These are phyloP conservation scores for Hemicordylus capensis DNA, from an alignment of 2,113 vertebrate species.

Conservation along the genomic window DNA sequence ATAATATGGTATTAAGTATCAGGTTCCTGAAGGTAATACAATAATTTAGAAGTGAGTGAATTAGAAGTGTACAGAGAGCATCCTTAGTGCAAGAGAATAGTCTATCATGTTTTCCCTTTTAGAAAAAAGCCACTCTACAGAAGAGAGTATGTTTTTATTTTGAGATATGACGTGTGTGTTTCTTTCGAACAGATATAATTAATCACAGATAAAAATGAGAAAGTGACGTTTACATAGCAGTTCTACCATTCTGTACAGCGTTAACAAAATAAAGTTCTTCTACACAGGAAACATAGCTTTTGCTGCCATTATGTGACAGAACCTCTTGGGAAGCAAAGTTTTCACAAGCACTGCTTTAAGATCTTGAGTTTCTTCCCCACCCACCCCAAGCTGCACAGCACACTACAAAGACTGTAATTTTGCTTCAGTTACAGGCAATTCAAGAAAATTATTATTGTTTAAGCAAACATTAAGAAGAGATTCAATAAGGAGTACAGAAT, in stretches of 20 bases:
- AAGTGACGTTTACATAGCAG: not conserved
- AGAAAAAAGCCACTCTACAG: slow-evolving; percentile 40
- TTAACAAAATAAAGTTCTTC: not conserved
- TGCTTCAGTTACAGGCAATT: not conserved
- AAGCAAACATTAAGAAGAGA: not conserved
- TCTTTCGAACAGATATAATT: not conserved
- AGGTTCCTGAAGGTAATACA: no score
- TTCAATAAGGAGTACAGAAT: not conserved
- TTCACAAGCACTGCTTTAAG: not conserved
- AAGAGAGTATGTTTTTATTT: slow-evolving; percentile 32
- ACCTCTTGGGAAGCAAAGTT: slow-evolving; percentile 1
- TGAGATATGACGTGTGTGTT: not conserved
- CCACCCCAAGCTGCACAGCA: not conserved
- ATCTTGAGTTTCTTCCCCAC: not conserved
- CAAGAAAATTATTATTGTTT: not conserved
- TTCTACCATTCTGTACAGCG: fast-evolving
- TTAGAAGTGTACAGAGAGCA: slow-evolving; percentile 13
- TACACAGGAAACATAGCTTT: not conserved
- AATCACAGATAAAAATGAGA: slow-evolving; percentile 27
- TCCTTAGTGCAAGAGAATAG: slow-evolving; percentile 28
- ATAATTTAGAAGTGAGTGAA: not conserved
- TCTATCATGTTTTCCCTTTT: slow-evolving; percentile 47
- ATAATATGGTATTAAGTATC: no score
- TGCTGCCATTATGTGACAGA: not conserved
- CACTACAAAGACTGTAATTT: not conserved